Percentiles rank a stretch among this genome's conserved stretches.
Conservation (phyloP, 2,113 vertebrate genomes). For the Alexandromys fortis region DNA sequence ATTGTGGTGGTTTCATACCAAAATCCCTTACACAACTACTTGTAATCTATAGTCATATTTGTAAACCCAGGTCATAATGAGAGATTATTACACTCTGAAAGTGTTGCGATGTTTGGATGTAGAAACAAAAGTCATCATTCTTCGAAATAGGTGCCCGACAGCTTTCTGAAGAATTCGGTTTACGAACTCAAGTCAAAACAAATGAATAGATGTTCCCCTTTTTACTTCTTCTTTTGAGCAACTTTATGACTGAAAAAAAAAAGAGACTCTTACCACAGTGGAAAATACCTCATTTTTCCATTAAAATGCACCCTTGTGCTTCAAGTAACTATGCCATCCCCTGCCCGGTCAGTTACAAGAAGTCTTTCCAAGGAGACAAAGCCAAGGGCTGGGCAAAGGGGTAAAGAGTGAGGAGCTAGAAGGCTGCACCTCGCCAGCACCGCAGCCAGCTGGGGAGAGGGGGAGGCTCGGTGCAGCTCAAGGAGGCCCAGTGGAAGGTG, state of each 20-base stretch:
- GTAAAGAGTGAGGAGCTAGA: neutral
- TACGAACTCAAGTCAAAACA: constrained; percentile 85
- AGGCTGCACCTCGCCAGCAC: accelerated
- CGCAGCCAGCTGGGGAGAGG: accelerated
- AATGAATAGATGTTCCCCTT: constrained; percentile 86
- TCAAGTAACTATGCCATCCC: constrained; percentile 60
- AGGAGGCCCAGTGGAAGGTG: neutral
- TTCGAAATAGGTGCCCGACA: constrained; percentile 84
- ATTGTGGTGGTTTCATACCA: neutral
- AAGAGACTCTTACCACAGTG: constrained; percentile 77
- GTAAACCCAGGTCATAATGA: constrained; percentile 77
- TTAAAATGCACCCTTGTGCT: constrained; percentile 79
- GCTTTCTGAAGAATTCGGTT: constrained; percentile 86
- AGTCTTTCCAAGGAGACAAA: neutral
- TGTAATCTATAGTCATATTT: constrained; percentile 80
- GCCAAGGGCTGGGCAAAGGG: neutral
- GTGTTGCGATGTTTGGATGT: constrained; percentile 70
- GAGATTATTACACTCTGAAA: constrained; percentile 80
- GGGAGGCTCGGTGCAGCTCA: neutral
- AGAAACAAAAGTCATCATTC: constrained; percentile 79
- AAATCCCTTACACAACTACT: constrained; percentile 11
- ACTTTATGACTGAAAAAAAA: constrained; percentile 82
- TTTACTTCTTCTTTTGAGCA: constrained; percentile 86
- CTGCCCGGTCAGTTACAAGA: constrained; percentile 34
- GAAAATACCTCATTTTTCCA: constrained; percentile 87